These are phyloP conservation scores for Leptoteleia sp. DNA, from an alignment of 1,140 invertebrate genomes.

Conservation along the genomic window DNA sequence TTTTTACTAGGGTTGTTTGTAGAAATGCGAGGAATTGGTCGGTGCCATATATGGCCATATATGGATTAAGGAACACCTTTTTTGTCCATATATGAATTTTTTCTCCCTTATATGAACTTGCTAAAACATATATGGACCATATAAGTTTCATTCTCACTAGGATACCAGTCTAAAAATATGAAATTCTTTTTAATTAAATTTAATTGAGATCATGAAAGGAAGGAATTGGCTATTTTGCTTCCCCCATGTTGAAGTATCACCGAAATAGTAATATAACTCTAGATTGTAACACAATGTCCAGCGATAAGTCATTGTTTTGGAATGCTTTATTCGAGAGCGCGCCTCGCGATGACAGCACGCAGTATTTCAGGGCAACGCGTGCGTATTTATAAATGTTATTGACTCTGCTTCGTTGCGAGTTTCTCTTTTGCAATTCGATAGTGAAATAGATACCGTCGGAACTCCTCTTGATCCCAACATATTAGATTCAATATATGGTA, in stretches of 20 bases:
- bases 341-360: constrained; percentile 24
- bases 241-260: not conserved
- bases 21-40: no score
- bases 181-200: no score
- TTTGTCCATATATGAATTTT: no score
- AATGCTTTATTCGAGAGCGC: constrained; percentile 35
- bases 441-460: constrained; percentile 54
- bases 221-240: no score
- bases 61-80: no score
- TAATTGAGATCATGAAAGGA: no score
- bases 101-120: no score
- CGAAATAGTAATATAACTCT: not conserved
- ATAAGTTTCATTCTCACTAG: no score
- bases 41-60: no score
- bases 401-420: constrained; percentile 36
- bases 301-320: not conserved
- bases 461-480: constrained; percentile 45
- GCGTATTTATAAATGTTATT: constrained; percentile 63
- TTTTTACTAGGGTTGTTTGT: no score
- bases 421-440: constrained; percentile 64
- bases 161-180: no score
- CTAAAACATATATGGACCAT: no score
- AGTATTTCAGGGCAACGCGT: constrained; percentile 39
- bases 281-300: not conserved
- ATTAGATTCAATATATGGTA: constrained; percentile 37